A percentile compares a stretch with the other conserved stretches of the same genome.
phyloP scores from a whole-genome alignment of 2,113 vertebrate species.

The Pseudorasbora parva region DNA sequence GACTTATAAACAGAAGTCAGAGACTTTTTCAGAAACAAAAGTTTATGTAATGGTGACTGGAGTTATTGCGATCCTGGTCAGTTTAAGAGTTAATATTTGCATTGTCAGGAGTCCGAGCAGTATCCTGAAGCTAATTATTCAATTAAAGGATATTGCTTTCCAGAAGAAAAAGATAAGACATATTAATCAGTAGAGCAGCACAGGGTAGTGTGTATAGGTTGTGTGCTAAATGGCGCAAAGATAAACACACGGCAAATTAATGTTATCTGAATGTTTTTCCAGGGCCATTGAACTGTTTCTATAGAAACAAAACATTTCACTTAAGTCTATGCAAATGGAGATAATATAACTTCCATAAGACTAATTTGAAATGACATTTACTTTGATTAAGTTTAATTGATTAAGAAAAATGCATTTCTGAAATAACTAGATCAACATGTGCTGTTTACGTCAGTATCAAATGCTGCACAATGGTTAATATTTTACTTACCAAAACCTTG shows the following conservation, averaged over 20 bases:
- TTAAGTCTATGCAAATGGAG: not conserved
- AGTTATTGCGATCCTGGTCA: conserved; percentile 32
- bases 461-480: not conserved
- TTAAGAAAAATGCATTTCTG: not conserved
- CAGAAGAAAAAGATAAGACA: conserved; percentile 25
- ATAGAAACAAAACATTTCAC: conserved; percentile 48
- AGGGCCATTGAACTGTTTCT: conserved; percentile 39
- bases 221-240: conserved; percentile 41
- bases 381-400: not conserved
- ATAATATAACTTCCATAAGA: not conserved
- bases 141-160: conserved; percentile 56
- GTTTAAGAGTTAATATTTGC: conserved; percentile 51
- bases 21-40: conserved; percentile 48
- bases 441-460: not conserved
- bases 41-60: conserved; percentile 39
- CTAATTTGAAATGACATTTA: not conserved
- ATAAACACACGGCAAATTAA: not conserved
- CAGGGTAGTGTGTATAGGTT: conserved; percentile 7
- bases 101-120: not conserved
- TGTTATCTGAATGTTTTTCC: conserved; percentile 39
- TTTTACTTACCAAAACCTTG: conserved; percentile 74
- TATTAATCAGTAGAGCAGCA: conserved; percentile 11
- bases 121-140: conserved; percentile 59
- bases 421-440: not conserved
- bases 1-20: not conserved